phyloP scores from a whole-genome alignment of 2,888 invertebrate genomes.

The Parnassius mnemosyne region DNA sequence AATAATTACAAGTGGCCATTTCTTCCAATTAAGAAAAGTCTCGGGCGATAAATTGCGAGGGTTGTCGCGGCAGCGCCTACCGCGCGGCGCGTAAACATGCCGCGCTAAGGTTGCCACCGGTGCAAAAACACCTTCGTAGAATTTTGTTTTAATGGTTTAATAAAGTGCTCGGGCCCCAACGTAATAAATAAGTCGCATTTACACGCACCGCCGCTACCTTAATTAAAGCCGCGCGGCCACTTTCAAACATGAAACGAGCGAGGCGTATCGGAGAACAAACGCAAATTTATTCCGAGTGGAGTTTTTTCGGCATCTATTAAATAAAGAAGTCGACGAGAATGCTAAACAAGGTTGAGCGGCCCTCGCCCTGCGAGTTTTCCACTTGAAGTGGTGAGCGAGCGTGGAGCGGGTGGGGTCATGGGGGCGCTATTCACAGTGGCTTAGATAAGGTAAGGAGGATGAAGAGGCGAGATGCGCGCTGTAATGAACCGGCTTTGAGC shows the following conservation, averaged over 20 bases:
- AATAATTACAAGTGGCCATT: conserved; percentile 81
- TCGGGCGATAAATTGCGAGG: conserved; percentile 77
- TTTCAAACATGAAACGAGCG: conserved; percentile 61
- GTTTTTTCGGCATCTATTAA: conserved; percentile 78
- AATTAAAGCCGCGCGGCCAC: conserved; percentile 65
- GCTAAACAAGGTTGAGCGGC: conserved; percentile 80
- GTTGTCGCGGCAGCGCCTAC: conserved; percentile 62
- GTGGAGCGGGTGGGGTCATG: conserved; percentile 46
- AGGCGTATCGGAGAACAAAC: conserved; percentile 70
- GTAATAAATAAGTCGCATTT: conserved; percentile 62
- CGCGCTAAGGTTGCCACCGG: conserved; percentile 58
- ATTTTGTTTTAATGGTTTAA: conserved; percentile 63
- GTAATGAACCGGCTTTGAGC: conserved; percentile 78
- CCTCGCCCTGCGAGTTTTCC: conserved; percentile 78
- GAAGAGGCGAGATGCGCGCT: conserved; percentile 78
- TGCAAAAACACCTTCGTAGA: conserved; percentile 40
- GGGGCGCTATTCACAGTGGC: conserved; percentile 74
- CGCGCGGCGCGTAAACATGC: conserved; percentile 71
- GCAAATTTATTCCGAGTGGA: conserved; percentile 76
- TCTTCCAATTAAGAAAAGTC: conserved; percentile 80
- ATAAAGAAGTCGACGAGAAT: conserved; percentile 79
- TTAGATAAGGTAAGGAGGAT: conserved; percentile 80
- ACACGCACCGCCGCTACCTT: conserved; percentile 60
- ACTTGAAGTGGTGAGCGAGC: conserved; percentile 70
- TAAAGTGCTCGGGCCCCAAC: conserved; percentile 60